Conservation (phyloP, 2,797 vertebrate genomes). For the Tarsius wallacei region DNA sequence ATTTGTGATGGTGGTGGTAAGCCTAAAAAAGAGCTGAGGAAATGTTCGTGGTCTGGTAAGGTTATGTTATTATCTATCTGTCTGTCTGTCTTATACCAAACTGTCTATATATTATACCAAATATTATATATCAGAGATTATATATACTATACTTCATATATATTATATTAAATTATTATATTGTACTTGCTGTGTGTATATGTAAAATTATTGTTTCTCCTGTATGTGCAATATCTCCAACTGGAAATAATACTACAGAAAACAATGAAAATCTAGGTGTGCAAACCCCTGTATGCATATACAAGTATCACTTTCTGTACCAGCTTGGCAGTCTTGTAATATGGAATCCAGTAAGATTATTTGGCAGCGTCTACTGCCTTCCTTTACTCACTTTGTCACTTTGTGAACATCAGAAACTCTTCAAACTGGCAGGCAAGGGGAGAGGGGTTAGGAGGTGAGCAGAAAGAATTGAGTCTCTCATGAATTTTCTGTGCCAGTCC, state of each 20-base stretch:
- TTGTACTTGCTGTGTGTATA: neutral
- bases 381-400: neutral
- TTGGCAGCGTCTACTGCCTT: neutral
- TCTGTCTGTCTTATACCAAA: neutral
- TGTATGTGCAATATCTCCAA: neutral
- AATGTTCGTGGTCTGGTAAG: neutral
- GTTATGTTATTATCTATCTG: neutral
- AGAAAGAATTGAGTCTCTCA: neutral
- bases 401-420: neutral
- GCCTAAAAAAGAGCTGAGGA: neutral
- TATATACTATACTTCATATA: neutral
- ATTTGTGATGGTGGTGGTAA: neutral
- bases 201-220: neutral
- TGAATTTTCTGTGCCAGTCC: neutral
- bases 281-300: neutral
- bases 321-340: neutral
- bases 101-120: neutral
- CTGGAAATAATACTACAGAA: neutral
- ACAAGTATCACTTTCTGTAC: neutral
- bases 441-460: too few relatives aligned
- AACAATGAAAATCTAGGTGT: slow-evolving; percentile 2
- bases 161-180: neutral
- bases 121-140: neutral
- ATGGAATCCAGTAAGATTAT: neutral
- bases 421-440: neutral